These are phyloP conservation scores for Perizoma affinitatum DNA, from an alignment of 2,888 invertebrate species.

Conservation along the genomic window DNA sequence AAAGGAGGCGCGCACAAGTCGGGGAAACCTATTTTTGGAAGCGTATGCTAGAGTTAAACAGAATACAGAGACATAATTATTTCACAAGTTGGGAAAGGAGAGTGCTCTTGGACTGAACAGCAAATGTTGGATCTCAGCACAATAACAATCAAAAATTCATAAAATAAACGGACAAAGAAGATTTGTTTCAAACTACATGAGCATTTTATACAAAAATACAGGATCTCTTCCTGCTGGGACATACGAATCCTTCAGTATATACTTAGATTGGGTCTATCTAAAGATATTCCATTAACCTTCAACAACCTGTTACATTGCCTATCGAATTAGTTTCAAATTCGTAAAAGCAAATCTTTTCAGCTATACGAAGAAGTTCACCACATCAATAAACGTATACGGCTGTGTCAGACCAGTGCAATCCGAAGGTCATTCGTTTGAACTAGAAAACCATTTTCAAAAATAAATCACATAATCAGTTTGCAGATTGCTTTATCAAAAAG, in stretches of 20 bases:
- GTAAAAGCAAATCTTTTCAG: constrained; percentile 36
- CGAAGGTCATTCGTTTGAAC: constrained; percentile 32
- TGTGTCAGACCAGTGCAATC: constrained; percentile 23
- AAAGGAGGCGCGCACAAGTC: constrained; percentile 34
- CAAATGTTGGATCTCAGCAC: not conserved
- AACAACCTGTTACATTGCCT: constrained; percentile 35
- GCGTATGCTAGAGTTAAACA: constrained; percentile 41
- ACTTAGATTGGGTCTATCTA: constrained; percentile 40
- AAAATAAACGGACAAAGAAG: constrained; percentile 37
- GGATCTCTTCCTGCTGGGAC: constrained; percentile 22
- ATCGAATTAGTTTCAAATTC: constrained; percentile 38
- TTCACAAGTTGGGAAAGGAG: constrained; percentile 42
- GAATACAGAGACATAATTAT: constrained; percentile 40
- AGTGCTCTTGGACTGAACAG: constrained; percentile 35
- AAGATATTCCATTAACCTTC: constrained; percentile 42
- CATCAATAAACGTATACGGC: constrained; percentile 36
- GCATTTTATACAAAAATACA: constrained; percentile 28
- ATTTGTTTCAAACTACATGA: constrained; percentile 31
- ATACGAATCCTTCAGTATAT: constrained; percentile 34
- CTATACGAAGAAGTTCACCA: constrained; percentile 30
- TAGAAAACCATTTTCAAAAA: constrained; percentile 40
- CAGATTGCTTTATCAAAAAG: constrained; percentile 34
- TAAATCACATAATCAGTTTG: constrained; percentile 33
- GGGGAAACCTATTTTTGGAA: constrained; percentile 40
- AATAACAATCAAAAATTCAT: not conserved